Evolutionary conservation across 1,140 invertebrate species (phyloP).

Genomic region (Archivesica marissinica): DNA sequence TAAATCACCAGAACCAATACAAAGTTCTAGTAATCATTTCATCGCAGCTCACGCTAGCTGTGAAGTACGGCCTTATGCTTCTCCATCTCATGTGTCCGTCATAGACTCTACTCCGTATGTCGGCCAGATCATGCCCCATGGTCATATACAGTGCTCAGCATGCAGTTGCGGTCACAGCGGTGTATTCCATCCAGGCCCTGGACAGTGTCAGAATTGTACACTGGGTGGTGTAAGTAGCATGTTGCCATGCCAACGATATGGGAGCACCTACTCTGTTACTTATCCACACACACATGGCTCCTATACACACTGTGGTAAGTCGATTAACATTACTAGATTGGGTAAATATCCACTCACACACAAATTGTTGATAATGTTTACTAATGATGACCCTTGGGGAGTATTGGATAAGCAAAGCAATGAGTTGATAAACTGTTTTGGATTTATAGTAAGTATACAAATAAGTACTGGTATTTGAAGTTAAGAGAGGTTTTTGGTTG

Average conservation of each 20-base stretch:
- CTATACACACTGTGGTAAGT: slow-evolving; percentile 64
- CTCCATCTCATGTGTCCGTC: slow-evolving; percentile 51
- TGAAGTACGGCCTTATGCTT: slow-evolving; percentile 44
- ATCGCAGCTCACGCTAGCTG: slow-evolving; percentile 45
- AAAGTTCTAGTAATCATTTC: slow-evolving; percentile 61
- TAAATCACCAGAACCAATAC: slow-evolving; percentile 60
- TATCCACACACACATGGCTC: slow-evolving; percentile 64
- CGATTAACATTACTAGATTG: too few species aligned
- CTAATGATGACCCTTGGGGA: too few species aligned
- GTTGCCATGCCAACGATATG: slow-evolving; percentile 60
- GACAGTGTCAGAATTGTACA: slow-evolving; percentile 72
- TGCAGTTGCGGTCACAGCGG: slow-evolving; percentile 58
- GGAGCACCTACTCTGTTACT: slow-evolving; percentile 69
- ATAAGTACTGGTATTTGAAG: background rate
- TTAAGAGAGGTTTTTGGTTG: background rate
- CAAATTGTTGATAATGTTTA: background rate
- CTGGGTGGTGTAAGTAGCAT: slow-evolving; percentile 71
- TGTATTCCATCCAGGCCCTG: slow-evolving; percentile 57
- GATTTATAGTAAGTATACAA: background rate
- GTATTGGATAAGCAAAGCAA: too few species aligned
- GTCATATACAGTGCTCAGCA: slow-evolving; percentile 58
- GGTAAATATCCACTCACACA: background rate
- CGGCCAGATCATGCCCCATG: slow-evolving; percentile 48
- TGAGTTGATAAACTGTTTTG: too few species aligned
- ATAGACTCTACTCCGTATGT: slow-evolving; percentile 51